A percentile compares a stretch with the other conserved stretches of the same genome.
phyloP scores from a whole-genome alignment of 1,140 invertebrate genomes.

The Oppia nitens region DNA sequence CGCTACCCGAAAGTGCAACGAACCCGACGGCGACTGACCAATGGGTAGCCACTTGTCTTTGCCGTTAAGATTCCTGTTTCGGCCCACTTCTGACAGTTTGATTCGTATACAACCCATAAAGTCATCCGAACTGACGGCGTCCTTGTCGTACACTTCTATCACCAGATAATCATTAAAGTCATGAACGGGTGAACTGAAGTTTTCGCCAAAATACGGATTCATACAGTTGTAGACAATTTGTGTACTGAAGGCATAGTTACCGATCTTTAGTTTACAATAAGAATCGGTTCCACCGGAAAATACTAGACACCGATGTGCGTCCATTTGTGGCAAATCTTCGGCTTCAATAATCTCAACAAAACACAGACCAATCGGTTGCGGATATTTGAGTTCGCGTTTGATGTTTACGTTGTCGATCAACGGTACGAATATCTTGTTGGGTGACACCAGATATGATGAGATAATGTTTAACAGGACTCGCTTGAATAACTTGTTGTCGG shows the following conservation, averaged over 20 bases:
- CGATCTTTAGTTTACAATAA: background rate
- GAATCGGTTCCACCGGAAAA: background rate
- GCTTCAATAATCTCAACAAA: conserved; percentile 8
- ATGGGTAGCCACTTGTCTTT: conserved; percentile 9
- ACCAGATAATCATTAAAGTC: conserved; percentile 1
- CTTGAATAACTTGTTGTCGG: background rate
- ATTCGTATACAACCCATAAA: conserved; percentile 7
- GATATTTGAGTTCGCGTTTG: background rate
- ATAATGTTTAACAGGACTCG: background rate
- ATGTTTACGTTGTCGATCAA: background rate
- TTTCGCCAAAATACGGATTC: conserved; percentile 2
- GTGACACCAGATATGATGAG: background rate
- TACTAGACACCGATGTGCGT: background rate
- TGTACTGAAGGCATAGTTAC: background rate
- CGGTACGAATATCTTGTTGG: background rate
- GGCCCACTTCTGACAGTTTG: background rate
- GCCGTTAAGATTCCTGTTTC: conserved; percentile 1
- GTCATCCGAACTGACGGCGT: background rate
- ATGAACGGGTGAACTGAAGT: background rate
- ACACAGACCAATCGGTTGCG: conserved; percentile 1
- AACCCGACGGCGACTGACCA: background rate
- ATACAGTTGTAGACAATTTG: background rate
- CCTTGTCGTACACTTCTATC: conserved; percentile 5
- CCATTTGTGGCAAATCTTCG: background rate
- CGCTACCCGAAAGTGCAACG: conserved; percentile 6